Evolutionary conservation across 2,113 vertebrate genomes (phyloP), one percentile per base, ranked within the genome.

Genomic region (Rutilus rutilus): DNA sequence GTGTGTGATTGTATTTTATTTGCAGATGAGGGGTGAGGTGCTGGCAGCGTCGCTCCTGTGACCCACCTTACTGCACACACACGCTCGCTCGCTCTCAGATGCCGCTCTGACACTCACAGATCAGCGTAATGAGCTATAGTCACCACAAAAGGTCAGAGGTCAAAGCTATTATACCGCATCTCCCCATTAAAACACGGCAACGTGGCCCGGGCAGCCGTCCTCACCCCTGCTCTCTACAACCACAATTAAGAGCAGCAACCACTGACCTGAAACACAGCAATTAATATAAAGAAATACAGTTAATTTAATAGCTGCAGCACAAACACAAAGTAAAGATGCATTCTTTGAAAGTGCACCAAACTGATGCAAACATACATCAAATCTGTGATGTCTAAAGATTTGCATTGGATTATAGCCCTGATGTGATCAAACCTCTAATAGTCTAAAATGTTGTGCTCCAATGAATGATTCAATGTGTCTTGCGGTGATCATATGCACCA

Each of bases 111-210:
- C 93, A 90, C 91, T 87, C 92, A 88, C 81, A 83, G 90, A 89
- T 89, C 92, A 92, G 89, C 91, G 91, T 95, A 95, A 95, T 88
- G 91, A 96, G 93, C 87, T 91, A 64, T 50, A 90, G 91, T 86
- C 91, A 91, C 90, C 89, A 90, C 93, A 88, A 84, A 21, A 92
- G 95, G 93, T 93, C 87, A 93, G 92, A 94, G 95, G 93, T 92
- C 94, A 93, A 83, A 84, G 87, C 91, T 87, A 95, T 94, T 90
- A 92, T 92, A 93, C 91, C 87, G 91, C 90, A 90, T 91, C 91
- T 93, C 89, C 90, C 93, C 90, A 88, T 94, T 93, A 94, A 93
- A 93, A 76, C 89, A 79, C 85, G 82, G 87, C 83, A 50, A 25
- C 42, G 4, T 85, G 19, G 71, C 83, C n/a, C 65, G 83, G 67